phyloP scores from a whole-genome alignment of 1,140 invertebrate species.

The Sipha flava region DNA sequence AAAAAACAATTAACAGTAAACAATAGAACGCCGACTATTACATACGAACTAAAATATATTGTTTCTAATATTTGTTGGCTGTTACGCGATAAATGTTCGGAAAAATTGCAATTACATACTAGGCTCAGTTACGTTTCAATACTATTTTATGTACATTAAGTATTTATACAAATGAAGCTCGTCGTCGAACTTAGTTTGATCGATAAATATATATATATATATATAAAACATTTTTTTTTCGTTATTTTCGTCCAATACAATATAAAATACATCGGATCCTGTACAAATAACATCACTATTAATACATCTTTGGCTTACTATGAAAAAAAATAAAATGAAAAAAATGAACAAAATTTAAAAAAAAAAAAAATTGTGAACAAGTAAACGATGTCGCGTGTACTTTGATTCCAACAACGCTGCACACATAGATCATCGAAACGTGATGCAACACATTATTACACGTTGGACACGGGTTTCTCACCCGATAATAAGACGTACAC shows the following conservation, averaged over 20 bases:
- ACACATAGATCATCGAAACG: too few relatives aligned
- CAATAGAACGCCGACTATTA: too few relatives aligned
- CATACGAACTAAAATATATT: too few relatives aligned
- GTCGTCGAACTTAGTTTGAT: neutral
- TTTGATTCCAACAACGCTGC: too few relatives aligned
- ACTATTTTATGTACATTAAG: neutral
- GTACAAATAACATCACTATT: constrained; percentile 21
- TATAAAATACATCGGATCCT: neutral
- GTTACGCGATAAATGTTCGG: neutral
- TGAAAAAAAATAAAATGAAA: neutral
- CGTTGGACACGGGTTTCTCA: too few relatives aligned
- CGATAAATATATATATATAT: neutral
- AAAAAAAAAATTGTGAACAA: neutral
- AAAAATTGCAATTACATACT: neutral
- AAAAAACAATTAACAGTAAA: too few relatives aligned
- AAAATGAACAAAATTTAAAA: too few relatives aligned
- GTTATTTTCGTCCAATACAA: too few relatives aligned
- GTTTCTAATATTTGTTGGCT: neutral
- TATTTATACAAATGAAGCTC: neutral
- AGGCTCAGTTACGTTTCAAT: neutral
- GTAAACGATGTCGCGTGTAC: too few relatives aligned
- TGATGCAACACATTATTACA: too few relatives aligned
- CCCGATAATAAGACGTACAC: too few relatives aligned
- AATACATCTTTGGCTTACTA: constrained; percentile 18
- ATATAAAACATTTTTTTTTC: neutral